These are phyloP conservation scores for Clarias laeviceps DNA, from an alignment of 2,797 vertebrate genomes.

Conservation along the genomic window DNA sequence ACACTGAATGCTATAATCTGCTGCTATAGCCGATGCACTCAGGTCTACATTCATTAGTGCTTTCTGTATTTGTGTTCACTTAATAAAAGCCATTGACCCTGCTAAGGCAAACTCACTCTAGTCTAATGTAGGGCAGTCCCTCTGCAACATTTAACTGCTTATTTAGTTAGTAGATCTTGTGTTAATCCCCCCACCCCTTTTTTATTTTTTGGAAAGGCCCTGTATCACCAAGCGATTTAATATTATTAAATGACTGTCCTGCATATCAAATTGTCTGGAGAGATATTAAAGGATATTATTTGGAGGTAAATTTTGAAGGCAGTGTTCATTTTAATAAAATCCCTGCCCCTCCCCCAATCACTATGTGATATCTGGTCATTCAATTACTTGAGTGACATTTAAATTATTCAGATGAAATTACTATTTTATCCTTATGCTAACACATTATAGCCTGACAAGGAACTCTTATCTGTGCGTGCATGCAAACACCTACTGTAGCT, in stretches of 20 bases:
- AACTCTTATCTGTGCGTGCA: not conserved
- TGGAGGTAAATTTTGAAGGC: not conserved
- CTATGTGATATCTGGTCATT: constrained; percentile 1
- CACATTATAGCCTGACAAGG: not conserved
- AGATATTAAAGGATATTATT: constrained; percentile 28
- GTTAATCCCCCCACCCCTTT: constrained; percentile 5
- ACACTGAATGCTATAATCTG: constrained; percentile 69
- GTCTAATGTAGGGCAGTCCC: constrained; percentile 47
- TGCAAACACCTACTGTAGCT: not conserved
- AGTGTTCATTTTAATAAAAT: constrained; percentile 13
- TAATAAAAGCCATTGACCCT: constrained; percentile 45
- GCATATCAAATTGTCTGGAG: constrained; percentile 11
- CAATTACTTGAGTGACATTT: constrained; percentile 3
- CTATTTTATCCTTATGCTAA: not conserved
- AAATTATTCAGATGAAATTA: constrained; percentile 1
- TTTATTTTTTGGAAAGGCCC: not conserved
- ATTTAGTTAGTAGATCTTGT: constrained; percentile 31
- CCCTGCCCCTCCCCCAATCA: not conserved
- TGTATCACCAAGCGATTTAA: constrained; percentile 39
- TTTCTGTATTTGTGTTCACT: constrained; percentile 50
- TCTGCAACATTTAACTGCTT: constrained; percentile 30
- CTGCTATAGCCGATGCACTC: constrained; percentile 51
- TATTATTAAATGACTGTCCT: constrained; percentile 51
- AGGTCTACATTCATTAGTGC: constrained; percentile 43
- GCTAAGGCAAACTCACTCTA: constrained; percentile 36